phyloP scores from a whole-genome alignment of 2,888 invertebrate species.

The Pseudoips prasinana region DNA sequence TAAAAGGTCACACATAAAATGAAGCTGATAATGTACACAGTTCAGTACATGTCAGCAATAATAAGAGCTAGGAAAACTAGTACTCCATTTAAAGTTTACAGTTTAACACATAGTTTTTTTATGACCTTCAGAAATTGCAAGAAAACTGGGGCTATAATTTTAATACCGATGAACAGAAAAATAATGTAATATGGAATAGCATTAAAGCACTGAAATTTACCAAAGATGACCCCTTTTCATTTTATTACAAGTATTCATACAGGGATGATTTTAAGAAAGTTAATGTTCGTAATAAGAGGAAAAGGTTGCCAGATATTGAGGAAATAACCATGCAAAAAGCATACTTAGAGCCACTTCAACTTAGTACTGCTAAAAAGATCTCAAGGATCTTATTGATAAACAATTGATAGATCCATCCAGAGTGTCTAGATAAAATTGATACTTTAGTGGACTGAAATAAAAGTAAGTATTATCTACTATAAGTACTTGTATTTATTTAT shows the following conservation, averaged over 20 bases:
- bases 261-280: conserved; percentile 9
- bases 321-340: conserved; percentile 7
- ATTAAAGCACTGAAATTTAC: conserved; percentile 9
- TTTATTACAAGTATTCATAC: conserved; percentile 12
- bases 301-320: conserved; percentile 5
- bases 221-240: conserved; percentile 8
- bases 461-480: no score
- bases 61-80: conserved; percentile 13
- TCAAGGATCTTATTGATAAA: conserved; percentile 7
- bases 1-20: conserved; percentile 20
- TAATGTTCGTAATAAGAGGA: conserved; percentile 7
- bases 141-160: conserved; percentile 13
- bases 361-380: conserved; percentile 9
- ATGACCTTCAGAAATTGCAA: conserved; percentile 7
- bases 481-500: no score
- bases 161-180: conserved; percentile 9
- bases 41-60: conserved; percentile 9
- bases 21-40: conserved; percentile 17
- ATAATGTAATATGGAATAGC: conserved; percentile 6
- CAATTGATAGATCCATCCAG: conserved; percentile 13
- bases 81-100: conserved; percentile 8
- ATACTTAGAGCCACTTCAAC: conserved; percentile 5
- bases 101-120: conserved; percentile 6
- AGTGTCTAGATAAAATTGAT: no score
- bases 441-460: no score